A percentile compares a stretch with the other conserved stretches of the same genome.
phyloP scores from a whole-genome alignment of 2,888 invertebrate genomes.

The Lasioglossum morio region DNA sequence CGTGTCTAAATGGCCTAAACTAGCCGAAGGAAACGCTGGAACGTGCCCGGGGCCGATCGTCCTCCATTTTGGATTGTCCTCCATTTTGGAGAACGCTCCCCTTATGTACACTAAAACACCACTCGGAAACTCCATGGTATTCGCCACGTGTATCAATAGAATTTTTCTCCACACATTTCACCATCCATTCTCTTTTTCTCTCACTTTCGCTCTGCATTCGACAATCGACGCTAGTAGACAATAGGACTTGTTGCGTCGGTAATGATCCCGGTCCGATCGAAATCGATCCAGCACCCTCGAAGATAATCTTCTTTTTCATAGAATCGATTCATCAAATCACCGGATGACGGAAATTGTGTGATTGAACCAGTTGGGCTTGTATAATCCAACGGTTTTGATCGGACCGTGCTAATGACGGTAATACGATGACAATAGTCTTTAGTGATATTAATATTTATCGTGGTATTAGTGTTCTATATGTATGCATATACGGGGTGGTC shows the following conservation, averaged over 20 bases:
- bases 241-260: conserved; percentile 74
- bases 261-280: conserved; percentile 48
- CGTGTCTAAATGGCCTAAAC: conserved; percentile 33
- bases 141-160: conserved; percentile 40
- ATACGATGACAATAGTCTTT: conserved; percentile 73
- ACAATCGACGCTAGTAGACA: conserved; percentile 79
- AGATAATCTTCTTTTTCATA: background rate
- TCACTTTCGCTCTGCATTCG: conserved; percentile 72
- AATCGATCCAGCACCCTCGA: background rate
- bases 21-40: conserved; percentile 34
- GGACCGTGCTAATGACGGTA: conserved; percentile 70
- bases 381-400: background rate
- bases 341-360: background rate
- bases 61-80: background rate
- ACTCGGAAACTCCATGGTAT: conserved; percentile 24
- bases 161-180: conserved; percentile 25
- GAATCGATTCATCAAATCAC: background rate
- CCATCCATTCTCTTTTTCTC: conserved; percentile 18
- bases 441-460: conserved; percentile 72
- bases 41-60: conserved; percentile 26
- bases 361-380: background rate
- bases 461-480: conserved; percentile 73
- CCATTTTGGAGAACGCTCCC: background rate
- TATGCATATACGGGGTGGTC: conserved; percentile 57
- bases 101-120: conserved; percentile 63